These are phyloP conservation scores for Montipora capitata DNA, from an alignment of 92 coral and sea anemone genomes.

Conservation along the genomic window DNA sequence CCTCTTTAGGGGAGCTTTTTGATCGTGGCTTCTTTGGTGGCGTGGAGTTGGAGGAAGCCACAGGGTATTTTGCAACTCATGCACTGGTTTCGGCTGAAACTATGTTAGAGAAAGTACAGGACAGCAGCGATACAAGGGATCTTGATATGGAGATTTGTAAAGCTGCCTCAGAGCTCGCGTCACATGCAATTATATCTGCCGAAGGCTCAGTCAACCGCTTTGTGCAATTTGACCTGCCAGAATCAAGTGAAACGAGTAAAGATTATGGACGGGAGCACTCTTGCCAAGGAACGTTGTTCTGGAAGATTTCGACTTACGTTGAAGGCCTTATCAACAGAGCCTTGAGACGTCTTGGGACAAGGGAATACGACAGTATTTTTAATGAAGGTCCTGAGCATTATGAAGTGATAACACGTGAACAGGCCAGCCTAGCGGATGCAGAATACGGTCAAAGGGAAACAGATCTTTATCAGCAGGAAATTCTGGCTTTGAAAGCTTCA, in stretches of 20 bases:
- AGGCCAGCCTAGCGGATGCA: conserved; percentile 51
- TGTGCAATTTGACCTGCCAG: neutral
- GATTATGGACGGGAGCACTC: neutral
- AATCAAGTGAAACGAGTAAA: neutral
- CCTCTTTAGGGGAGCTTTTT: conserved; percentile 41
- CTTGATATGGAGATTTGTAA: conserved; percentile 60
- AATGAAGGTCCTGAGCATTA: conserved; percentile 48
- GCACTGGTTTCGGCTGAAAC: conserved; percentile 85
- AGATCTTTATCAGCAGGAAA: conserved; percentile 24
- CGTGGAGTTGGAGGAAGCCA: conserved; percentile 47
- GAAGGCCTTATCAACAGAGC: conserved; percentile 78
- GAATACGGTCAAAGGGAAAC: conserved; percentile 9
- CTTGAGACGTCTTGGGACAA: conserved; percentile 52
- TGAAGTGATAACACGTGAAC: conserved; percentile 62
- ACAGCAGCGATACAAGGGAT: conserved; percentile 46
- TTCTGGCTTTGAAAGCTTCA: conserved; percentile 22
- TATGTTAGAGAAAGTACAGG: conserved; percentile 62
- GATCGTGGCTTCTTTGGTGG: conserved; percentile 53
- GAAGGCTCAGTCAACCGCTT: conserved; percentile 10
- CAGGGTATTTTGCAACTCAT: conserved; percentile 72
- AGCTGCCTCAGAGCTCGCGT: conserved; percentile 76
- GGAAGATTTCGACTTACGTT: conserved; percentile 64
- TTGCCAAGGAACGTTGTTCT: neutral
- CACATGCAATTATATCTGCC: conserved; percentile 76
- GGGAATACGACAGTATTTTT: conserved; percentile 13